A percentile compares a stretch with the other conserved stretches of the same genome.
These are phyloP conservation scores for Troides oblongomaculatus DNA, from an alignment of 2,888 invertebrate genomes.

Conservation along the genomic window DNA sequence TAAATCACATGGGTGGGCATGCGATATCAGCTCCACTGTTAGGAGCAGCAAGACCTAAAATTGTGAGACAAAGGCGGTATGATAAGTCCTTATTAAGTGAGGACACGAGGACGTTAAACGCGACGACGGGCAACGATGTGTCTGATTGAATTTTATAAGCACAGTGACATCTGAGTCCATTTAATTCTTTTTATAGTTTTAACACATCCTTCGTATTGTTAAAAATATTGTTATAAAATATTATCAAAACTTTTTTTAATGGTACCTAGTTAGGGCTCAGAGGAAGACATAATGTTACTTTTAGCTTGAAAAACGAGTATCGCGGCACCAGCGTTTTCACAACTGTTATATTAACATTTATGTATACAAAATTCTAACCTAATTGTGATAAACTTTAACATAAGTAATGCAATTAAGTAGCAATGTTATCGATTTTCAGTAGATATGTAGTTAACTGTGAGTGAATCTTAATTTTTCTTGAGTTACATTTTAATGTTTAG, in stretches of 20 bases:
- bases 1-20: slow-evolving; percentile 57
- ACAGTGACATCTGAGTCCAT: neutral
- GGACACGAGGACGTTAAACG: slow-evolving; percentile 67
- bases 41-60: slow-evolving; percentile 71
- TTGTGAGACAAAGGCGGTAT: slow-evolving; percentile 70
- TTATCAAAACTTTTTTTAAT: slow-evolving; percentile 1
- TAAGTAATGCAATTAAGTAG: slow-evolving; percentile 54
- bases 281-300: neutral
- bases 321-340: slow-evolving; percentile 27
- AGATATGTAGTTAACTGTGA: slow-evolving; percentile 39
- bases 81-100: slow-evolving; percentile 69
- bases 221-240: neutral
- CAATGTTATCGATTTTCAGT: slow-evolving; percentile 47
- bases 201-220: neutral
- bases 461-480: slow-evolving; percentile 47
- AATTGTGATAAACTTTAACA: slow-evolving; percentile 70
- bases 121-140: slow-evolving; percentile 65
- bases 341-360: slow-evolving; percentile 34
- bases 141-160: slow-evolving; percentile 57
- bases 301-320: neutral
- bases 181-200: slow-evolving; percentile 12
- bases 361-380: slow-evolving; percentile 75
- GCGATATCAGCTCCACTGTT: slow-evolving; percentile 71
- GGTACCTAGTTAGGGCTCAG: neutral
- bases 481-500: slow-evolving; percentile 51